A percentile compares a stretch with the other conserved stretches of the same genome.
These are phyloP conservation scores for Eupithecia exiguata DNA, from an alignment of 2,888 invertebrate genomes.

Conservation along the genomic window DNA sequence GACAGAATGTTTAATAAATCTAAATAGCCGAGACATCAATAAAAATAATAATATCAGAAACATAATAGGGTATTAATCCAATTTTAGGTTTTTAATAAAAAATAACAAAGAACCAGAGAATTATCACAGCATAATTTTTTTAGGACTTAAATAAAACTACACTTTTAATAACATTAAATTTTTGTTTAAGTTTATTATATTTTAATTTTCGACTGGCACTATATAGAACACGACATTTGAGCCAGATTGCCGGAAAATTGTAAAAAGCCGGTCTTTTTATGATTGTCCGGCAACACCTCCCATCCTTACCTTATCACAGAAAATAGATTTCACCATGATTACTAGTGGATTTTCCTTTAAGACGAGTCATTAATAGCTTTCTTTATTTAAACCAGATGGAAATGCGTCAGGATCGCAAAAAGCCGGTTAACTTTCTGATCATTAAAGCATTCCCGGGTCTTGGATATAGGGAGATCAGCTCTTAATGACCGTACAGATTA, in stretches of 20 bases:
- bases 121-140: neutral
- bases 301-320: slow-evolving; percentile 11
- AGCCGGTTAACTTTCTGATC: slow-evolving; percentile 15
- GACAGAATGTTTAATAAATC: neutral
- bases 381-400: slow-evolving; percentile 25
- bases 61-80: neutral
- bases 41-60: neutral
- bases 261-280: neutral
- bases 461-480: slow-evolving; percentile 3
- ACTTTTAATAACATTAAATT: neutral
- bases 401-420: slow-evolving; percentile 19
- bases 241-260: slow-evolving; percentile 1
- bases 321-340: slow-evolving; percentile 31
- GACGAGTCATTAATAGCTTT: slow-evolving; percentile 33
- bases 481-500: neutral
- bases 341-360: slow-evolving; percentile 29
- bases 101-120: neutral
- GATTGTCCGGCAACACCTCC: neutral
- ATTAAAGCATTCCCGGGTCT: slow-evolving; percentile 1
- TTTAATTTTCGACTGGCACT: neutral
- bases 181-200: neutral
- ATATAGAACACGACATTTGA: neutral
- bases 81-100: neutral
- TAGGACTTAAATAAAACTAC: neutral
- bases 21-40: neutral